Conservation (phyloP, 2,797 vertebrate species). For the Taeniopygia guttata region DNA sequence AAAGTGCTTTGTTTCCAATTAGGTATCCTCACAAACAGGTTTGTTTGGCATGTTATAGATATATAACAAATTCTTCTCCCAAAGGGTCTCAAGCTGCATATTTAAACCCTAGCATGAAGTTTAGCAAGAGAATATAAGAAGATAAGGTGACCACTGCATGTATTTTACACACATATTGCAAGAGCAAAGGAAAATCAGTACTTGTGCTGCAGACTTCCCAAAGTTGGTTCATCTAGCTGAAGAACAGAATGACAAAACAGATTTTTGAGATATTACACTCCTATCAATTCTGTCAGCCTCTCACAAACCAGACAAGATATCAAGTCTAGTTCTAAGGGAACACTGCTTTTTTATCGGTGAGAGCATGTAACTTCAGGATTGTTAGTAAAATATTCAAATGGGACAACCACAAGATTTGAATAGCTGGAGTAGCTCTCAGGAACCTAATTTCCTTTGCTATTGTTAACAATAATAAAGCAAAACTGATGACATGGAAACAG, state of each 20-base stretch:
- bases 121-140: neutral
- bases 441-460: neutral
- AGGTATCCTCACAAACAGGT: neutral
- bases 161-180: neutral
- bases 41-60: neutral
- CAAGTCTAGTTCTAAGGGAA: neutral
- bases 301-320: neutral
- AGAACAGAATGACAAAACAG: neutral
- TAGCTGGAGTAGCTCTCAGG: neutral
- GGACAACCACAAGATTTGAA: neutral
- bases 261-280: neutral
- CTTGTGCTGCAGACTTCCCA: neutral
- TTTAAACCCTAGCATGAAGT: neutral
- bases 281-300: neutral
- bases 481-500: neutral
- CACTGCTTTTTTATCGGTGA: neutral
- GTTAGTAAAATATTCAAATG: neutral
- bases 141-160: neutral
- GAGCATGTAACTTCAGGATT: neutral
- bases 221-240: neutral
- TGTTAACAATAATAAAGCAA: slow-evolving; percentile 5
- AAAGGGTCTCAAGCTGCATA: neutral
- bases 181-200: neutral
- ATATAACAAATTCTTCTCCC: neutral
- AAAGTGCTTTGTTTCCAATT: neutral